Percentiles rank a stretch among this genome's conserved stretches.
These are phyloP conservation scores for Julus scandinavius DNA, from an alignment of 2,888 invertebrate genomes.

Conservation along the genomic window DNA sequence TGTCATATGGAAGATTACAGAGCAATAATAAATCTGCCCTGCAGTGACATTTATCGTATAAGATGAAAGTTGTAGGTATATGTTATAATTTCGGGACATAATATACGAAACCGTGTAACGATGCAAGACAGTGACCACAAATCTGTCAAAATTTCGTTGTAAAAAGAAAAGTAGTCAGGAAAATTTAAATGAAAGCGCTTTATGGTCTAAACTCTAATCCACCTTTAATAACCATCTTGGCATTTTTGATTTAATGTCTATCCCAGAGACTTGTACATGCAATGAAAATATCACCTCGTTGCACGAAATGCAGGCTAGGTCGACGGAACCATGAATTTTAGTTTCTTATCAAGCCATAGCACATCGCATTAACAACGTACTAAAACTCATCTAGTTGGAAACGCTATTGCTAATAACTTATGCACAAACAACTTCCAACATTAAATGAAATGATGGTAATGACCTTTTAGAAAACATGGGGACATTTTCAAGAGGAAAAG, in stretches of 20 bases:
- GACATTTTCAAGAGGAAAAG: neutral
- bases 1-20: neutral
- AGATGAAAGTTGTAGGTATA: neutral
- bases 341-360: constrained; percentile 46
- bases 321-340: constrained; percentile 40
- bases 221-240: constrained; percentile 12
- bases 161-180: neutral
- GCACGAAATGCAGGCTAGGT: neutral
- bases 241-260: constrained; percentile 2
- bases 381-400: constrained; percentile 8
- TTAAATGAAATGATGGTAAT: constrained; percentile 13
- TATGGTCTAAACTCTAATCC: constrained; percentile 3
- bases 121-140: neutral
- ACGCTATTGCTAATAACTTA: constrained; percentile 48
- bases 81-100: neutral
- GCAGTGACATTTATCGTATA: neutral
- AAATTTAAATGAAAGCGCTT: constrained; percentile 27
- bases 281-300: neutral
- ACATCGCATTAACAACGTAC: neutral
- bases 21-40: neutral
- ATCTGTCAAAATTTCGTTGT: neutral
- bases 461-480: neutral
- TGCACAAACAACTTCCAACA: constrained; percentile 31
- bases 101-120: neutral
- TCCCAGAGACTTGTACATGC: neutral